phyloP scores from a whole-genome alignment of 1,140 invertebrate genomes.

The Anoplolepis gracilipes region DNA sequence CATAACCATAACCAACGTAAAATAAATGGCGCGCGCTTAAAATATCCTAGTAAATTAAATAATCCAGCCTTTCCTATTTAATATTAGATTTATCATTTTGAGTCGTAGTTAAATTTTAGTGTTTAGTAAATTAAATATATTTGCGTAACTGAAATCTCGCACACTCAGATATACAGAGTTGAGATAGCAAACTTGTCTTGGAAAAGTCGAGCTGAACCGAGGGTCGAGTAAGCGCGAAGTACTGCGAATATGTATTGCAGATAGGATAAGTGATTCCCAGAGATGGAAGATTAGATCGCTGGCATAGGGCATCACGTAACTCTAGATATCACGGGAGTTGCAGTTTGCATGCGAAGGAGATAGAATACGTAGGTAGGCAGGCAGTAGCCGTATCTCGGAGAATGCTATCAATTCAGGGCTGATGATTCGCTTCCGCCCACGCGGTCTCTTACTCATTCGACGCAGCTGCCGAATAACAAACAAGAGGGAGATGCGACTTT shows the following conservation, averaged over 20 bases:
- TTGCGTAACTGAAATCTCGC: not conserved
- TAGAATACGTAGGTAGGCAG: not conserved
- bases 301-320: not conserved
- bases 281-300: slow-evolving; percentile 7
- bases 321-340: slow-evolving; percentile 6
- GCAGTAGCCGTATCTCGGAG: slow-evolving; percentile 38
- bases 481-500: not conserved
- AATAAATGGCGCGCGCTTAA: no score
- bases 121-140: not conserved
- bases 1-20: no score
- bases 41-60: no score
- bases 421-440: slow-evolving; percentile 72
- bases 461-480: slow-evolving; percentile 59
- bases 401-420: slow-evolving; percentile 73
- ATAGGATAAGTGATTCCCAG: not conserved
- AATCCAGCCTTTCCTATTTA: no score
- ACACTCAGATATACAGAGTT: not conserved
- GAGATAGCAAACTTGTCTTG: not conserved
- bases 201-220: not conserved
- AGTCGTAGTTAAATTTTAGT: no score
- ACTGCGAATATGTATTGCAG: not conserved
- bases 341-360: slow-evolving; percentile 14
- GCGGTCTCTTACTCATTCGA: slow-evolving; percentile 67
- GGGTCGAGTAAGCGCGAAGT: not conserved
- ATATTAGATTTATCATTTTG: no score